A percentile compares a stretch with the other conserved stretches of the same genome.
These are phyloP conservation scores for Notothenia rossii DNA, from an alignment of 2,113 vertebrate species.

Conservation along the genomic window DNA sequence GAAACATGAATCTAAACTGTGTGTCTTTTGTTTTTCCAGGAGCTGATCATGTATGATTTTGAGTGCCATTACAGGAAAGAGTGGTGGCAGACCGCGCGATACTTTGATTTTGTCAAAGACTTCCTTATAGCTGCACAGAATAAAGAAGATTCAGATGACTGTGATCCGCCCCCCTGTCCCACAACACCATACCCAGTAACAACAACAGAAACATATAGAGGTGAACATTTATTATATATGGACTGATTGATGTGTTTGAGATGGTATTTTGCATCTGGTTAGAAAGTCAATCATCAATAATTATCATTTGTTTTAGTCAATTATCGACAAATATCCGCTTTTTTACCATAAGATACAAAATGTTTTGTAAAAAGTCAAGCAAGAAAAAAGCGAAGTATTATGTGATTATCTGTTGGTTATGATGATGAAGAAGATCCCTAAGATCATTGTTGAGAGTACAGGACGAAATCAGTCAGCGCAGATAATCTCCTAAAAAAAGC, in stretches of 20 bases:
- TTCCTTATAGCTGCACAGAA: conserved; percentile 78
- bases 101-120: conserved; percentile 83
- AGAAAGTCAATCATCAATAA: neutral
- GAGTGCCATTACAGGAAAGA: conserved; percentile 83
- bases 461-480: too few species aligned
- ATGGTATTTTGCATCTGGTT: neutral
- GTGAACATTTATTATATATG: conserved; percentile 25
- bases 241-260: neutral
- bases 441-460: too few species aligned
- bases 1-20: neutral
- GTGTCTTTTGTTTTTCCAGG: conserved; percentile 59
- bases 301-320: too few species aligned
- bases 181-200: conserved; percentile 55
- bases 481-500: neutral
- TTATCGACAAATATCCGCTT: too few species aligned
- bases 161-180: conserved; percentile 80
- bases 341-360: too few species aligned
- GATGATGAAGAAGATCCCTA: too few species aligned
- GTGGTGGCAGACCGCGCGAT: conserved; percentile 77
- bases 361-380: too few species aligned
- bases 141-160: conserved; percentile 67
- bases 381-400: too few species aligned
- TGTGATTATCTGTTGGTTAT: too few species aligned
- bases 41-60: conserved; percentile 79
- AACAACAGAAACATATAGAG: conserved; percentile 37